Conservation (phyloP, 2,113 vertebrate species). For the Ibidorhyncha struthersii region DNA sequence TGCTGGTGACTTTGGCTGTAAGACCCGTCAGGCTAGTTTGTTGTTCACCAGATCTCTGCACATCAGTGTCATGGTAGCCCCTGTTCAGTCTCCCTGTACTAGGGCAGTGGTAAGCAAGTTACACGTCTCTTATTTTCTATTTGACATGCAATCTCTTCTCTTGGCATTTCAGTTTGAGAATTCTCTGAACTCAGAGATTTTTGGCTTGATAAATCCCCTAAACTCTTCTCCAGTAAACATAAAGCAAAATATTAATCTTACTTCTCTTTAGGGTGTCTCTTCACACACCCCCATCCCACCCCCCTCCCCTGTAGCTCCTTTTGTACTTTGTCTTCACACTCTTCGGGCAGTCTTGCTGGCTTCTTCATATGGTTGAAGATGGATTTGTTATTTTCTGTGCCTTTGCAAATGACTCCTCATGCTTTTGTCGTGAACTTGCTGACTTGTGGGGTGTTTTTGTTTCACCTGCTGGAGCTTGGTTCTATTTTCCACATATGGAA, state of each 20-base stretch:
- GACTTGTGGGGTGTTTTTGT: not conserved
- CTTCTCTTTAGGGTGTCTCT: not conserved
- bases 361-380: not conserved
- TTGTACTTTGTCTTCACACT: not conserved
- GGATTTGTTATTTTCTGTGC: not conserved
- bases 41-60: not conserved
- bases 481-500: not conserved
- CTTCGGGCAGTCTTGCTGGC: not conserved
- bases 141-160: accelerated
- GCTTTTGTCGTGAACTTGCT: not conserved
- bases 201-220: not conserved
- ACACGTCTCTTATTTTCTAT: not conserved
- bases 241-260: not conserved
- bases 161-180: not conserved
- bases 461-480: not conserved
- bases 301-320: not conserved
- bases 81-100: not conserved
- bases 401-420: not conserved
- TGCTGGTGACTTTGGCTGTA: not conserved
- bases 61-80: accelerated
- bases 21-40: not conserved
- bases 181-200: not conserved
- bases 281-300: not conserved
- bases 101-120: not conserved
- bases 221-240: not conserved